Evolutionary conservation across 2,888 invertebrate genomes (phyloP).

Genomic region (Campoletis raptor): DNA sequence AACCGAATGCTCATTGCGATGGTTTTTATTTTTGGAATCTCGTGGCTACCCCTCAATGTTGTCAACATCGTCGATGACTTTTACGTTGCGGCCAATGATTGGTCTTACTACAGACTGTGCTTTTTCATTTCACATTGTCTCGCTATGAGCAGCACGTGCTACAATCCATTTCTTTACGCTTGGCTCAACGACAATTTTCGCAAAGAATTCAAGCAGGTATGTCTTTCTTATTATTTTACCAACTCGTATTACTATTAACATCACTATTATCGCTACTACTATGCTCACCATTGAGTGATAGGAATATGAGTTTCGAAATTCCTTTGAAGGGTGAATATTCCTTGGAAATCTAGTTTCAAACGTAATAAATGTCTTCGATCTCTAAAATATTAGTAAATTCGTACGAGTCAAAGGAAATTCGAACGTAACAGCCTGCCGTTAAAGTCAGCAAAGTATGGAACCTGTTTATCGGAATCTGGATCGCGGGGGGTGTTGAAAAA

Average conservation of each 20-base stretch:
- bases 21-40: conserved; percentile 98
- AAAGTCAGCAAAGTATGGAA: conserved; percentile 1
- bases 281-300: no score
- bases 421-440: not conserved
- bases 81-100: conserved; percentile 89
- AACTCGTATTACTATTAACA: not conserved
- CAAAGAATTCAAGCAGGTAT: conserved; percentile 93
- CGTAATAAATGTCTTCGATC: not conserved
- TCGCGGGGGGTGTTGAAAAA: not conserved
- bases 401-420: not conserved
- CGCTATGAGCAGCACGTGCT: conserved; percentile 97
- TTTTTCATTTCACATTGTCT: conserved; percentile 96
- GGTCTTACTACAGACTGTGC: conserved; percentile 94
- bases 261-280: not conserved
- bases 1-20: conserved; percentile 99
- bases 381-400: not conserved
- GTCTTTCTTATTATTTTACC: conserved; percentile 39
- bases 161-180: conserved; percentile 97
- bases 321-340: no score
- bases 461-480: conserved; percentile 8
- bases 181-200: conserved; percentile 98
- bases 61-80: conserved; percentile 94
- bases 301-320: no score
- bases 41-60: conserved; percentile 97
- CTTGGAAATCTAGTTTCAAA: not conserved